phyloP scores from a whole-genome alignment of 1,140 invertebrate species.

The Mactra quadrangularis region DNA sequence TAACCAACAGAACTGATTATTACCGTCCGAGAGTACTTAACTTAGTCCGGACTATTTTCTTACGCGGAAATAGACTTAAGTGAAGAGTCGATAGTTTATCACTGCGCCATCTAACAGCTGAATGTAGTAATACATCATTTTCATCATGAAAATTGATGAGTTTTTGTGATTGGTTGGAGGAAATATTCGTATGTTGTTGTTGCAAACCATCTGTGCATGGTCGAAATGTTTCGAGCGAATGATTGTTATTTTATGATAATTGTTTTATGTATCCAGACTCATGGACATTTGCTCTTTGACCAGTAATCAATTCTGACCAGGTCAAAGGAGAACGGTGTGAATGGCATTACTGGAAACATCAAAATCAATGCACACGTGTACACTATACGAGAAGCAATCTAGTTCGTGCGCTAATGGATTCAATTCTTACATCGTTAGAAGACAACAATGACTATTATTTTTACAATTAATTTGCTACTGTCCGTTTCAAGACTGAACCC shows the following conservation, averaged over 20 bases:
- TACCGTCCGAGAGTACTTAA: not conserved
- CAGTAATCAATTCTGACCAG: constrained; percentile 15
- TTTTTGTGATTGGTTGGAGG: constrained; percentile 39
- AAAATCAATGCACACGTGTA: not conserved
- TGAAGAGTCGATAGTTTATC: constrained; percentile 40
- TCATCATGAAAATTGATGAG: constrained; percentile 36
- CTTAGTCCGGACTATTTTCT: constrained; percentile 34
- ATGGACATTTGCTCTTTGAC: not conserved
- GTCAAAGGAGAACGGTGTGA: not conserved
- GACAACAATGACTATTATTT: no score
- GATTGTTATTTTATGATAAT: constrained; percentile 48
- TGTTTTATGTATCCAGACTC: not conserved
- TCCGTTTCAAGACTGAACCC: no score
- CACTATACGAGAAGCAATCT: not conserved
- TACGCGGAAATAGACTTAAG: constrained; percentile 1
- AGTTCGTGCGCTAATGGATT: not conserved
- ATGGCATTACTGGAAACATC: constrained; percentile 8
- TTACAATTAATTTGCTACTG: no score
- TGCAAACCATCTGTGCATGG: constrained; percentile 55
- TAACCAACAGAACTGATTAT: not conserved
- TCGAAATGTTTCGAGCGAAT: constrained; percentile 1
- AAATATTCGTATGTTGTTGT: constrained; percentile 39
- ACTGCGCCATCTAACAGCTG: constrained; percentile 36
- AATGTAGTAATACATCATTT: constrained; percentile 48
- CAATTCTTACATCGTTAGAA: no score